phyloP scores from a whole-genome alignment of 2,888 invertebrate species.

The Apamea monoglypha region DNA sequence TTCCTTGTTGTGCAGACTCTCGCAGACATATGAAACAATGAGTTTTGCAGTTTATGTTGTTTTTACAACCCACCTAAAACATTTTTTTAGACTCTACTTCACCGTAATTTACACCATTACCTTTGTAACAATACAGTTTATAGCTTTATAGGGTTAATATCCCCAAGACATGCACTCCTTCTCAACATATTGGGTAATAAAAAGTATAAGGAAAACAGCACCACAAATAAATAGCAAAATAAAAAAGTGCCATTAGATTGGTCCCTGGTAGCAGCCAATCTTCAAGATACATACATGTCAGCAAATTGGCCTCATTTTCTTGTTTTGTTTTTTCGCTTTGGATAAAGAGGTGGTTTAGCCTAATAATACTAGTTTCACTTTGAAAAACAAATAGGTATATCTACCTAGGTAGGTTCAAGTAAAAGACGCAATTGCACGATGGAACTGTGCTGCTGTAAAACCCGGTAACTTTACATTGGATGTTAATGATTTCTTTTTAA shows the following conservation, averaged over 20 bases:
- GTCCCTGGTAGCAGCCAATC: constrained; percentile 52
- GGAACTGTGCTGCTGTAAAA: too few relatives aligned
- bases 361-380: neutral
- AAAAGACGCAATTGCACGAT: neutral
- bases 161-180: constrained; percentile 56
- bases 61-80: constrained; percentile 32
- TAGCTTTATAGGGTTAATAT: constrained; percentile 48
- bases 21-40: neutral
- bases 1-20: neutral
- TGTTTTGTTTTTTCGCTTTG: neutral
- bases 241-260: constrained; percentile 58
- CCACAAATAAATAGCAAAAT: constrained; percentile 53
- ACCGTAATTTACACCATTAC: constrained; percentile 38
- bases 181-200: constrained; percentile 59
- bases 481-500: too few relatives aligned
- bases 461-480: too few relatives aligned
- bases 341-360: neutral
- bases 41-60: constrained; percentile 14
- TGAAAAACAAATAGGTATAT: neutral
- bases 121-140: constrained; percentile 47
- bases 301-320: constrained; percentile 25
- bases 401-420: neutral
- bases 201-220: constrained; percentile 54
- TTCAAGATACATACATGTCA: constrained; percentile 46
- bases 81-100: constrained; percentile 26